phyloP scores from a whole-genome alignment of 1,140 invertebrate genomes.

The Phymorhynchus buccinoides region DNA sequence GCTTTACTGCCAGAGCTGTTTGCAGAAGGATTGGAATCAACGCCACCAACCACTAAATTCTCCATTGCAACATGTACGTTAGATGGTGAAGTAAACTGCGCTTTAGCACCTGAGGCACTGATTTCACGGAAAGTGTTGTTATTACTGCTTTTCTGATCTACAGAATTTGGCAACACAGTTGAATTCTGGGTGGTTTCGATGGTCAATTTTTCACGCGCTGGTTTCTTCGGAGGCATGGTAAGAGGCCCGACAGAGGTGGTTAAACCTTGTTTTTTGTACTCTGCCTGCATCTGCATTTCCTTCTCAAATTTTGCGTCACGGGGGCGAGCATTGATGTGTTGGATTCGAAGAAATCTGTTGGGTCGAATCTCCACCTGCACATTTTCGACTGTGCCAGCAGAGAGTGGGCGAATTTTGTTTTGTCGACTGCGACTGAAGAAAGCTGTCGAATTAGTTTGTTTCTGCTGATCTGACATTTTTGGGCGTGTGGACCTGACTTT shows the following conservation, averaged over 20 bases:
- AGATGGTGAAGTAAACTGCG: not conserved
- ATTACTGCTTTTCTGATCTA: not conserved
- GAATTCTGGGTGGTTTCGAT: not conserved
- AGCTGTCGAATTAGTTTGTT: not conserved
- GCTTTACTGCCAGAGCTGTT: not conserved
- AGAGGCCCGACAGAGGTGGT: slow-evolving; percentile 37
- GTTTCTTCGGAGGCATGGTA: slow-evolving; percentile 33
- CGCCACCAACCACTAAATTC: not conserved
- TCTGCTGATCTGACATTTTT: not conserved
- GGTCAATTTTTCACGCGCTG: not conserved
- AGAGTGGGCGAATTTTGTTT: slow-evolving; percentile 50
- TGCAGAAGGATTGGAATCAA: not conserved
- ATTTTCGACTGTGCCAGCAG: slow-evolving; percentile 34
- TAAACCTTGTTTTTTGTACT: slow-evolving; percentile 46
- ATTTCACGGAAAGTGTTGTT: not conserved
- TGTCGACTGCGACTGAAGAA: slow-evolving; percentile 25
- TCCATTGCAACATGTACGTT: not conserved
- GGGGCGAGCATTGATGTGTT: slow-evolving; percentile 59
- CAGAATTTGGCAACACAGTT: not conserved
- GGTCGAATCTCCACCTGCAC: slow-evolving; percentile 57
- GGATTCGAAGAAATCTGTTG: slow-evolving; percentile 57
- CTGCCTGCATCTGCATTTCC: slow-evolving; percentile 55
- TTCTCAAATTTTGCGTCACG: slow-evolving; percentile 62
- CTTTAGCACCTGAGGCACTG: not conserved
- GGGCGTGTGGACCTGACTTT: no score